Evolutionary conservation across 1,140 invertebrate genomes (phyloP), one percentile per base, ranked within the genome.

Genomic region (Drosophila trapezifrons): DNA sequence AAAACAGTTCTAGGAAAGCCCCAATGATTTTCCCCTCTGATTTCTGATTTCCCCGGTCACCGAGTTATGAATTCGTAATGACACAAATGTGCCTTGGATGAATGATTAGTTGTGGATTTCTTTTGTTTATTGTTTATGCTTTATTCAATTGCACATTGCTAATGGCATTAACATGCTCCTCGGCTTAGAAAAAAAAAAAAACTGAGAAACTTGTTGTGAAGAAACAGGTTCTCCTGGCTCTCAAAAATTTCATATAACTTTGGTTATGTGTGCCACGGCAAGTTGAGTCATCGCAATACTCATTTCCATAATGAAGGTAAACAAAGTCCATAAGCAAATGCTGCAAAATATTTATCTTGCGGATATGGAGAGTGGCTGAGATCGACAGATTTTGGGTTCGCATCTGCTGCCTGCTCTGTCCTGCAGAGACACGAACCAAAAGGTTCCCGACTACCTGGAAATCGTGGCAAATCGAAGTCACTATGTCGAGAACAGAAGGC

Each of bases 61-160:
- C 74, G 67, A 76, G 59, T 73, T 80, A 58, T 84, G 81, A 76
- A 84, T 77, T 49, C 51, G 9, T 74, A 85, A 76, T 66, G 51
- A 46, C 27, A 49, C 27, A 69, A 51, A 37, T 76, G 35, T 75
- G 76, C 62, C 18, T 66, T 32, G 57, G 47, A 35, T 69, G 15
- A 52, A 51, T 58, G 43, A 79, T 65, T 74, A 62, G 60, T 76
- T 77, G 64, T 74, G 32, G 32, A 43, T 63, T 72, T 42, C 32
- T 59, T 42, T 55, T 32, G 29, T 54, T 76, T 58, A 6, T 25
- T 43, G 38, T 40, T 46, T 54, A 46, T 49, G 10, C 38, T 51
- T 70, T 40, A 59, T 64, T 78, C 57, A 72, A 71, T 37, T 80
- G 76, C 49, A 65, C 62, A 83, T 64, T 70, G 17, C 74, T 78